Percentiles rank a stretch among this genome's conserved stretches.
Conservation (phyloP, 2,113 vertebrate species). For the Amblyornis subalaris region DNA sequence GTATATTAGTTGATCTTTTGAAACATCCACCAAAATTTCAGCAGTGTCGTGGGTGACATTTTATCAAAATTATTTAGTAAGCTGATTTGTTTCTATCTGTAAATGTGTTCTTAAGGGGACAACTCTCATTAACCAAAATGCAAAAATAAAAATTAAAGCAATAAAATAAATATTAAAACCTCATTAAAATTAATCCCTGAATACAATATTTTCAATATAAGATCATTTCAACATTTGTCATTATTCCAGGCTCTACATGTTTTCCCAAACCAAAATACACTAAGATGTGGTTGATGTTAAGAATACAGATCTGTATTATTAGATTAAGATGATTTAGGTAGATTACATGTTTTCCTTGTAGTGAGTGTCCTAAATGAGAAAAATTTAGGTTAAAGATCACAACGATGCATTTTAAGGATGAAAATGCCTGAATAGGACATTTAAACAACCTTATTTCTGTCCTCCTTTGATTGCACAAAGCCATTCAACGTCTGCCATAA, state of each 20-base stretch:
- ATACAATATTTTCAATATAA: neutral
- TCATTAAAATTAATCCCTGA: constrained; percentile 26
- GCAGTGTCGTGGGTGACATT: neutral
- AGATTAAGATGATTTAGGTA: neutral
- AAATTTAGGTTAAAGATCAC: neutral
- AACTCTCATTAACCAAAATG: constrained; percentile 11
- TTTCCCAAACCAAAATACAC: neutral
- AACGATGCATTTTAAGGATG: neutral
- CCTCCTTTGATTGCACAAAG: neutral
- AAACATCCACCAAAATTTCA: neutral
- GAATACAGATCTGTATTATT: neutral
- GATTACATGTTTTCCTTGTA: neutral
- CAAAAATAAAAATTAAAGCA: constrained; percentile 42
- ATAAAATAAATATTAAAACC: constrained; percentile 24
- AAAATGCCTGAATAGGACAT: neutral
- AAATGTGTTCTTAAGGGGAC: neutral
- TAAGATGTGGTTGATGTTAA: neutral
- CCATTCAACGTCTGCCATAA: neutral
- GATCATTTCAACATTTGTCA: neutral
- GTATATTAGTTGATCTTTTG: neutral
- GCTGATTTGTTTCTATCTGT: neutral
- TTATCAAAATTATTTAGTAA: neutral
- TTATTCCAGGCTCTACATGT: neutral
- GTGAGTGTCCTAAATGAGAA: neutral
- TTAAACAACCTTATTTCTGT: neutral